Conservation (phyloP, 2,888 invertebrate species). For the Pyrrhopygopsis socrates region DNA sequence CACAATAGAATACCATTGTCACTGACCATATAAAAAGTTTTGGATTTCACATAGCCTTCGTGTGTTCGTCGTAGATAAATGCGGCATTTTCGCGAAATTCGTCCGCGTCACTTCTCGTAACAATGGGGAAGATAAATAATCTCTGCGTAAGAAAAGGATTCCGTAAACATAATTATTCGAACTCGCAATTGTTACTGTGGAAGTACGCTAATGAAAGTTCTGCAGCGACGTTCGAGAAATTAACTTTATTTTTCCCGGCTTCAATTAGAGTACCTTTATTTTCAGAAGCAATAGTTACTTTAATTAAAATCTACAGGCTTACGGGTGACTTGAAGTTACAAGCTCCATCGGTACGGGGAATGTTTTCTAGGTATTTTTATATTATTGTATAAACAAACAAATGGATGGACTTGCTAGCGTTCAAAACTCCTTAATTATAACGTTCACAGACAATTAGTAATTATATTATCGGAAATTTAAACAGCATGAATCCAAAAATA, state of each 20-base stretch:
- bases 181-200: constrained; percentile 94
- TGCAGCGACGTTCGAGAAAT: constrained; percentile 91
- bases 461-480: no score
- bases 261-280: constrained; percentile 92
- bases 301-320: constrained; percentile 92
- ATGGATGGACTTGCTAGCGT: not conserved
- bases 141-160: constrained; percentile 95
- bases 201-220: constrained; percentile 93
- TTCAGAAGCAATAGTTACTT: constrained; percentile 90
- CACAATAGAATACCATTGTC: constrained; percentile 91
- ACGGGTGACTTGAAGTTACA: constrained; percentile 87
- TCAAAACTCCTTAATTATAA: not conserved
- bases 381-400: not conserved
- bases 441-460: no score
- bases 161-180: constrained; percentile 95
- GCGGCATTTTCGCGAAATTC: constrained; percentile 94
- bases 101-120: constrained; percentile 94
- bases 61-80: constrained; percentile 94
- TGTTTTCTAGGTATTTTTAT: constrained; percentile 32
- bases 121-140: constrained; percentile 95
- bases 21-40: constrained; percentile 95
- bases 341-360: constrained; percentile 27
- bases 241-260: constrained; percentile 90
- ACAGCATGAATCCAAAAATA: no score
- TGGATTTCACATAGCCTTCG: constrained; percentile 94